Conservation (phyloP, 2,797 vertebrate species). For the Scarus forsteni region DNA sequence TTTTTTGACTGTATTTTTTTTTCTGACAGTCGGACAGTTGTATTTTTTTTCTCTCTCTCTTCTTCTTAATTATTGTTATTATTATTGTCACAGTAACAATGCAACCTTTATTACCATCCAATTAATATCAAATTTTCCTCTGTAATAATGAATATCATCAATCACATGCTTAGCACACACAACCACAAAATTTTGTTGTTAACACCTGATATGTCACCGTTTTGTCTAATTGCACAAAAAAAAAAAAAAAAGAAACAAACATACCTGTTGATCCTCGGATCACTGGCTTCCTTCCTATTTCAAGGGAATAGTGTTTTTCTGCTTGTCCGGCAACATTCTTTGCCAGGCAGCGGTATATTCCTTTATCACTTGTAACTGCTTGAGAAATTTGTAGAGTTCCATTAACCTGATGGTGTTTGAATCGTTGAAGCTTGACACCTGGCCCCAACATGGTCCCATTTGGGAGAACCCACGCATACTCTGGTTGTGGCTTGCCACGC, state of each 20-base stretch:
- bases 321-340: constrained; percentile 86
- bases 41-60: too few relatives aligned
- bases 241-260: constrained; percentile 13
- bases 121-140: too few relatives aligned
- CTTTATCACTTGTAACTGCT: constrained; percentile 78
- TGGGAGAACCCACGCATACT: constrained; percentile 85
- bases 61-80: too few relatives aligned
- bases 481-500: constrained; percentile 84
- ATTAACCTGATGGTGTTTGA: constrained; percentile 78
- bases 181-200: too few relatives aligned
- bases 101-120: too few relatives aligned
- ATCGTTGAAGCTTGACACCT: constrained; percentile 78
- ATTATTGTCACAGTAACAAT: too few relatives aligned
- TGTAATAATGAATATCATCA: too few relatives aligned
- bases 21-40: too few relatives aligned
- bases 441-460: constrained; percentile 80
- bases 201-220: too few relatives aligned
- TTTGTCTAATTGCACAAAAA: too few relatives aligned
- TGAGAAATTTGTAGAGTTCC: constrained; percentile 80
- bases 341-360: constrained; percentile 85
- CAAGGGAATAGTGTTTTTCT: constrained; percentile 84
- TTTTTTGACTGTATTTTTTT: too few relatives aligned
- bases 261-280: constrained; percentile 81
- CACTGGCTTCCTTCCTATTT: constrained; percentile 81
- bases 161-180: too few relatives aligned